Conservation (phyloP, 1,140 invertebrate species). For the Myzus persicae region DNA sequence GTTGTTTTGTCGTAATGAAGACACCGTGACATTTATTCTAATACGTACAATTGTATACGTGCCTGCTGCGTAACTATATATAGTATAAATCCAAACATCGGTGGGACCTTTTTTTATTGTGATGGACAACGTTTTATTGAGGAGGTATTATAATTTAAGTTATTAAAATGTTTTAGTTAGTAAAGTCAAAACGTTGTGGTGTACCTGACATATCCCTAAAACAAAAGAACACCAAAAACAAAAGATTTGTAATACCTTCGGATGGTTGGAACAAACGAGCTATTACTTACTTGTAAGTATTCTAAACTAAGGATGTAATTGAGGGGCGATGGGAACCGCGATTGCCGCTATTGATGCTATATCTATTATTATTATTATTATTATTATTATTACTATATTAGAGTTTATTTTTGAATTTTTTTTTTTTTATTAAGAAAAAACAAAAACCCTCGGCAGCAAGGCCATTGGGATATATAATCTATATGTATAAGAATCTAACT, state of each 20-base stretch:
- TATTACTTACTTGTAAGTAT: constrained; percentile 57
- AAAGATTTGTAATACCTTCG: constrained; percentile 23
- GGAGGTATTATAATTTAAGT: neutral
- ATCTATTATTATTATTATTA: too few relatives aligned
- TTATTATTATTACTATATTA: too few relatives aligned
- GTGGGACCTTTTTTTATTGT: too few relatives aligned
- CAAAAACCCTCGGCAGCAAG: too few relatives aligned
- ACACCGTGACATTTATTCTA: neutral
- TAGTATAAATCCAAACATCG: neutral
- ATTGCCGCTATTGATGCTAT: neutral
- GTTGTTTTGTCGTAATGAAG: too few relatives aligned
- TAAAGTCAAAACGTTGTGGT: constrained; percentile 73
- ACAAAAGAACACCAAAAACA: constrained; percentile 58
- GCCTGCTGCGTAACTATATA: neutral
- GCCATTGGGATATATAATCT: too few relatives aligned
- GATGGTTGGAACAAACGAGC: constrained; percentile 53
- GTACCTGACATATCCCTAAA: constrained; percentile 69
- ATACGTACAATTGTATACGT: neutral
- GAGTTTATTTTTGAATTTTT: neutral
- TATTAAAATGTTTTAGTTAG: constrained; percentile 66
- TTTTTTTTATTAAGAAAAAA: too few relatives aligned
- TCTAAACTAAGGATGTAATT: neutral
- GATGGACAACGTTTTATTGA: neutral
- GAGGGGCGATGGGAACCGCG: neutral
- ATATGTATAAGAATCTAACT: too few relatives aligned